A percentile compares a stretch with the other conserved stretches of the same genome.
Evolutionary conservation across 1,140 invertebrate genomes (phyloP).

Genomic region (Hyles vespertilio): DNA sequence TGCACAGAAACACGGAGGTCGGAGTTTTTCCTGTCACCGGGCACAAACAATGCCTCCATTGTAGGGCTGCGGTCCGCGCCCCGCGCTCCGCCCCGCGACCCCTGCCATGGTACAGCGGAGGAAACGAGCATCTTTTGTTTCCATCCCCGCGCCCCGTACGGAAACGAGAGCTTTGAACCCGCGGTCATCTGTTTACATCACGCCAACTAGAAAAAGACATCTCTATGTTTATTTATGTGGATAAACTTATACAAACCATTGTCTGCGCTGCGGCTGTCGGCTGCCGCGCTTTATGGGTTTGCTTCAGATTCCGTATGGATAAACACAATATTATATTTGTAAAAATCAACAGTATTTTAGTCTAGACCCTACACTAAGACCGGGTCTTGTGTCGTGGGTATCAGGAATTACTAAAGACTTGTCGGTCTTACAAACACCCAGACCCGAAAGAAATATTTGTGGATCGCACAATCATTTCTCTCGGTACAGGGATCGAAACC

Average conservation of each 20-base stretch:
- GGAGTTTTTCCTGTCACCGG: constrained; percentile 74
- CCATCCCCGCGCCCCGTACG: constrained; percentile 44
- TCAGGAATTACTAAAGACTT: no score
- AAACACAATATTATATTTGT: no score
- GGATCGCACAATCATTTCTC: no score
- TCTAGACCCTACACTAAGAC: no score
- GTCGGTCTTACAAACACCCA: no score
- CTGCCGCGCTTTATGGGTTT: neutral
- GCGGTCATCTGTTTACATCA: constrained; percentile 71
- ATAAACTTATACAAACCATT: constrained; percentile 3
- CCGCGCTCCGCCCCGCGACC: constrained; percentile 21
- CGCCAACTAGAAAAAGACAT: constrained; percentile 46
- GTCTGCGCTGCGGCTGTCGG: neutral
- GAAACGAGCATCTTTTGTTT: constrained; percentile 75
- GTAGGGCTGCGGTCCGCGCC: constrained; percentile 33
- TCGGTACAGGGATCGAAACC: no score
- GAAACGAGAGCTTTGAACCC: constrained; percentile 63
- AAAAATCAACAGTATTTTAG: no score
- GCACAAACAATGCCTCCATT: constrained; percentile 72
- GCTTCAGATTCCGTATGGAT: no score
- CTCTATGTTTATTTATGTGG: neutral
- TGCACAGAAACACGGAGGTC: constrained; percentile 74
- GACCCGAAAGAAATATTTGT: no score
- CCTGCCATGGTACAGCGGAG: constrained; percentile 42
- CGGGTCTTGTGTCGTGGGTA: no score